Percentiles rank a stretch among this genome's conserved stretches.
These are phyloP conservation scores for Drosophila kikkawai DNA, from an alignment of 1,140 invertebrate species.

Conservation along the genomic window DNA sequence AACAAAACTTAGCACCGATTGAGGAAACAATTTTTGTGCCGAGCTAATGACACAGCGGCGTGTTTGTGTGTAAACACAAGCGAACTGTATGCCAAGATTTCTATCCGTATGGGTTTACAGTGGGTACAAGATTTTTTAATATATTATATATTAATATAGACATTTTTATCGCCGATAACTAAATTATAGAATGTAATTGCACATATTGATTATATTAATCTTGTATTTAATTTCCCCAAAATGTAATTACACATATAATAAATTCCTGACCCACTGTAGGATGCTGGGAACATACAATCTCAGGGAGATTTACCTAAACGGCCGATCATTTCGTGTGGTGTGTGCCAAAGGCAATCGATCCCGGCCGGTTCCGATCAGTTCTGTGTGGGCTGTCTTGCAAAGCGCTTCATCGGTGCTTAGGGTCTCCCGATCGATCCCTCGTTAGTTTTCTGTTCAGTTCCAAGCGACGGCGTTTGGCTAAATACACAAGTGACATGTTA, in stretches of 20 bases:
- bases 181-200: too few relatives aligned
- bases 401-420: conserved; percentile 50
- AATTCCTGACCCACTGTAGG: conserved; percentile 52
- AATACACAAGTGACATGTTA: conserved; percentile 1
- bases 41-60: conserved; percentile 70
- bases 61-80: conserved; percentile 71
- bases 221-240: too few relatives aligned
- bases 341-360: conserved; percentile 71
- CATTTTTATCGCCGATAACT: too few relatives aligned
- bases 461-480: conserved; percentile 61
- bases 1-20: conserved; percentile 75
- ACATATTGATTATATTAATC: too few relatives aligned
- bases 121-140: conserved; percentile 22
- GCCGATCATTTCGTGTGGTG: conserved; percentile 49
- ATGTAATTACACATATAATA: not conserved
- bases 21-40: conserved; percentile 61
- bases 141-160: too few relatives aligned
- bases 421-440: conserved; percentile 1
- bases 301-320: conserved; percentile 68
- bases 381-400: conserved; percentile 78
- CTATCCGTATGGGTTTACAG: conserved; percentile 44
- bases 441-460: not conserved
- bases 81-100: conserved; percentile 58
- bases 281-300: conserved; percentile 34
- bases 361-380: conserved; percentile 68